These are phyloP conservation scores for Caenorhabditis doughertyi DNA, from an alignment of 2,888 invertebrate species.

Conservation along the genomic window DNA sequence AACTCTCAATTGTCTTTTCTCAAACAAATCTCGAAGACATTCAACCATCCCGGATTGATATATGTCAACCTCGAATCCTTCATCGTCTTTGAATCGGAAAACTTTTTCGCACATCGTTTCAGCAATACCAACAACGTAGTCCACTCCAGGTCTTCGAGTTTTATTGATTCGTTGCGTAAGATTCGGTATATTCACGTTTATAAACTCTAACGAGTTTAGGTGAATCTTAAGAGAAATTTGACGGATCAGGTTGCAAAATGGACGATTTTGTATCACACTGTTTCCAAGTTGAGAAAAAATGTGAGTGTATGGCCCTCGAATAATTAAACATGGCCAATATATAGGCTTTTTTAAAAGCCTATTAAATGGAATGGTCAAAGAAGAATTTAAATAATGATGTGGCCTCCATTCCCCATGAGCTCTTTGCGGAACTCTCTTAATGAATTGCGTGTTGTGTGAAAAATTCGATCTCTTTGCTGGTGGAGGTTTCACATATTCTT, in stretches of 20 bases:
- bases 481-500: not conserved
- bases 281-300: not conserved
- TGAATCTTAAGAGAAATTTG: not conserved
- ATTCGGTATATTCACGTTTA: not conserved
- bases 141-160: not conserved
- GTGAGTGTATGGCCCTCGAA: not conserved
- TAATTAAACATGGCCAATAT: not conserved
- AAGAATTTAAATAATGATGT: no score
- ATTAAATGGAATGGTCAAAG: not conserved
- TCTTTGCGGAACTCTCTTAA: no score
- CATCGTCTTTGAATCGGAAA: not conserved
- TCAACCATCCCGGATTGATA: not conserved
- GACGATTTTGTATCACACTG: not conserved
- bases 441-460: no score
- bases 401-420: no score
- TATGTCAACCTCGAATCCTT: not conserved
- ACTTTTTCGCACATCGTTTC: conserved; percentile 7
- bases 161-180: not conserved
- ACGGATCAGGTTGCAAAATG: not conserved
- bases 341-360: not conserved
- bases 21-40: not conserved
- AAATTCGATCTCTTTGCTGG: not conserved
- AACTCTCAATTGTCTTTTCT: not conserved
- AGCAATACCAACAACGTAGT: not conserved
- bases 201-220: not conserved